Evolutionary conservation across 2,888 invertebrate genomes (phyloP).

Genomic region (Caenorhabditis virilis): DNA sequence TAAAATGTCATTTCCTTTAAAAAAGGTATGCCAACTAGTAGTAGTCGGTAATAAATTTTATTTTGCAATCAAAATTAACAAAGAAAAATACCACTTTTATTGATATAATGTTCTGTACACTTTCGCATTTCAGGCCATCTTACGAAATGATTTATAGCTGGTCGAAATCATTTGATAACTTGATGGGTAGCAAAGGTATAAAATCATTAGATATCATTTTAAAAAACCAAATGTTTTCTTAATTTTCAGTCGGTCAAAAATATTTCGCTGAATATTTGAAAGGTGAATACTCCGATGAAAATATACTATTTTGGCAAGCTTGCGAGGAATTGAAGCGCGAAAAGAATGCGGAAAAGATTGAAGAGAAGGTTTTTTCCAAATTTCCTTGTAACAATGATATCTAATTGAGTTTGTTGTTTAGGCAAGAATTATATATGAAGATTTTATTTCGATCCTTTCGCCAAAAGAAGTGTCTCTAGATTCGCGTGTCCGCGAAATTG

Average conservation of each 20-base stretch:
- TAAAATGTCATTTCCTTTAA: too few relatives aligned
- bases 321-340: conserved; percentile 76
- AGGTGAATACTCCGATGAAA: conserved; percentile 67
- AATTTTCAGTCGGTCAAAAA: conserved; percentile 72
- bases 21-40: too few relatives aligned
- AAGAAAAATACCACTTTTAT: too few relatives aligned
- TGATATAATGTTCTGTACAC: too few relatives aligned
- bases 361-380: conserved; percentile 78
- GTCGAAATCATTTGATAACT: conserved; percentile 66
- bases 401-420: too few relatives aligned
- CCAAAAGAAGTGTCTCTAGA: conserved; percentile 98
- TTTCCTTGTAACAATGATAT: too few relatives aligned
- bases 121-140: conserved; percentile 53
- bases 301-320: conserved; percentile 67
- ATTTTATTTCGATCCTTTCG: conserved; percentile 98
- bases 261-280: conserved; percentile 67
- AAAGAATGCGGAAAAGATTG: conserved; percentile 86
- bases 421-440: conserved; percentile 75
- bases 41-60: too few relatives aligned
- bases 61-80: too few relatives aligned
- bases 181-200: conserved; percentile 68
- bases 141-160: conserved; percentile 67
- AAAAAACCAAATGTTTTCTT: too few relatives aligned
- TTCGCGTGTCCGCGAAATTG: conserved; percentile 93
- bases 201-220: too few relatives aligned